Base-by-base conservation (phyloP, 2,797 vertebrate species). In the Sparus aurata region DNA sequence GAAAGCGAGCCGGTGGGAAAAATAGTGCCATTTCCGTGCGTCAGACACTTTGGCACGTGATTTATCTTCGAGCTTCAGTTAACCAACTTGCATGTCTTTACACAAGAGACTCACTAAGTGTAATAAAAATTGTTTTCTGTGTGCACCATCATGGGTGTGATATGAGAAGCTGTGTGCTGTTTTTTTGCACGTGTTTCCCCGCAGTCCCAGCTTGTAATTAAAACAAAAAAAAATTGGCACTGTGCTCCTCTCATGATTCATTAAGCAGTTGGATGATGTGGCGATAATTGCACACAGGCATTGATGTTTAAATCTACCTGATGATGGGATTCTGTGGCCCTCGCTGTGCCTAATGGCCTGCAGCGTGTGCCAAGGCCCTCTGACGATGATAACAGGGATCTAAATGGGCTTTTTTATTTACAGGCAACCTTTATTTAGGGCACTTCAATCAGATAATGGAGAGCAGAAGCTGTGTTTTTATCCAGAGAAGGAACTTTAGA, bases 11-110 rank as follows among this genome's bases (percentile, higher is more conserved):
- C 54, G 25, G 70, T 70, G 69, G 45, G 60, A 50, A 43, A 63
- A 57, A 83, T 69, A 72, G 72, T 85, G 63, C 59, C 69, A 69
- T 88, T 87, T 83, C 68, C 62, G 20, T 65, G 47, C 79, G 73
- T 82, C 89, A 87, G 77, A 83, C 52, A 52, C 30, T 76, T 84
- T 12, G 80, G 34, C 90, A 92, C 85, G 90, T 92, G 89, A 89
- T 91, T 88, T 83, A 66, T 74, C 69, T 49, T 53, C 65, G 63
- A 43, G 73, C 76, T 50, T 88, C 69, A 87, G 83, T 87, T 80
- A 88, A 89, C 77, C 30, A 66, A 70, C 58, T 61, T 20, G 59
- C 62, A 47, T n/a, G 9, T 73, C 18, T 81, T 76, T 70, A 41
- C 46, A 68, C 43, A 79, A 34, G 25, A 61, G 57, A 13, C 54